Evolutionary conservation across 1,140 invertebrate genomes (phyloP), one percentile per base, ranked within the genome.

Genomic region (Rhizoglyphus robini): DNA sequence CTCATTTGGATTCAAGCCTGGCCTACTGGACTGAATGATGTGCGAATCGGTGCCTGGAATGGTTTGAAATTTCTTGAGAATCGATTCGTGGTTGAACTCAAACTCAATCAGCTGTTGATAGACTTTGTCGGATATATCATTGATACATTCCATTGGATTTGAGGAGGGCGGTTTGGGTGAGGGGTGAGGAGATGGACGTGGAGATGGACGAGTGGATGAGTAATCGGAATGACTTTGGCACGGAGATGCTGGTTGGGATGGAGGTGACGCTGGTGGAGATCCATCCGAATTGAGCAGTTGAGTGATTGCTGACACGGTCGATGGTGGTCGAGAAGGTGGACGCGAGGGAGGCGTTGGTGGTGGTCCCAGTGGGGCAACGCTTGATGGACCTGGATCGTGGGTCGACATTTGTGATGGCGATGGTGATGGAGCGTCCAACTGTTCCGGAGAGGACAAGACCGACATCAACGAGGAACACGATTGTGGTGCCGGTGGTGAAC

Each of bases 71-170:
- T 54, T 54, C 20, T 20, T 54, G 8, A 54, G 20, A 8, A 54
- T 54, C 8, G 51, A 54, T 23, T 54, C 51, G 20, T 54, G 51
- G 20, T 54, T 54, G 51, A 54, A 54, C 51, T 54, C 51, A 54
- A 54, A 54, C 20, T 54, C 51, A 8, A 54, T 54, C 51, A 54
- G 20, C 51, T 54, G 51, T 32, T 54, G 51, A 32, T 54, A 54
- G 8, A 54, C 51, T 23, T 54, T 54, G 51, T 54, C 51, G 51
- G 51, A 54, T 11, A 54, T 54, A 23, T 54, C 51, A 32, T 20
- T 20, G 23, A 54, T 8, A 32, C 51, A 54, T 11, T 46, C 51
- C 20, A 54, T 54, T 32, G 51, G 20, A 11, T 54, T 41, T 41
- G n/a, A n/a, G n/a, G n/a, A n/a, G n/a, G n/a, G n/a, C n/a, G n/a